phyloP scores from a whole-genome alignment of 2,113 vertebrate species.

The Lucifuga dentata region DNA sequence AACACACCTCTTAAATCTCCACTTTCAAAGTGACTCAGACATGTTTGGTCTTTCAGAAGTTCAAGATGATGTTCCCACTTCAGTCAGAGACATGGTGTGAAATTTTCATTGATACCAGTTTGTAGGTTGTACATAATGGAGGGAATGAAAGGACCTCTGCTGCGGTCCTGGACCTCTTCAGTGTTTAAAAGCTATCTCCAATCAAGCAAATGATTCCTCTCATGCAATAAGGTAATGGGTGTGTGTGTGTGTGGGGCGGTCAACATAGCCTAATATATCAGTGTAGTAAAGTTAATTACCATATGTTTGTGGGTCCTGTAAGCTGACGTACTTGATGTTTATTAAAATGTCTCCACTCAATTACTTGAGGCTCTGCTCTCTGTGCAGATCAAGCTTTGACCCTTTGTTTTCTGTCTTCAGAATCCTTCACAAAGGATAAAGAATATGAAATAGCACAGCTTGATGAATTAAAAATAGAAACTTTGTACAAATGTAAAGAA shows the following conservation, averaged over 20 bases:
- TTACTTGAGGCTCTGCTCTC: constrained; percentile 77
- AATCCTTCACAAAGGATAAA: background rate
- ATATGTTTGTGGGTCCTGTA: constrained; percentile 95
- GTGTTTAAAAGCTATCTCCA: constrained; percentile 93
- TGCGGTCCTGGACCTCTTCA: constrained; percentile 48
- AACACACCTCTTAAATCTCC: too few relatives aligned
- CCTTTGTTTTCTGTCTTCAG: constrained; percentile 15
- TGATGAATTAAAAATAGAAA: too few relatives aligned
- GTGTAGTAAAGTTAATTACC: constrained; percentile 97
- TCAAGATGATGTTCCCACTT: constrained; percentile 3
- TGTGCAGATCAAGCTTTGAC: constrained; percentile 31
- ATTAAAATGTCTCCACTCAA: constrained; percentile 94
- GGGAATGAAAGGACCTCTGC: constrained; percentile 50
- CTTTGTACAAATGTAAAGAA: too few relatives aligned
- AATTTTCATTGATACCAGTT: constrained; percentile 42
- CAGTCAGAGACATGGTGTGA: constrained; percentile 26
- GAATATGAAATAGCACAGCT: too few relatives aligned
- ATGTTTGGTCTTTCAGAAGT: background rate
- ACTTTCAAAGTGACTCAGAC: too few relatives aligned
- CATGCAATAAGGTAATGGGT: constrained; percentile 94
- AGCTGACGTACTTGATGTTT: constrained; percentile 95
- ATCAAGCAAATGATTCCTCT: constrained; percentile 96
- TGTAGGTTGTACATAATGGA: constrained; percentile 50
- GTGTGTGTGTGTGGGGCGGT: constrained; percentile 60
- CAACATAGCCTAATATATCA: constrained; percentile 87